Percentiles rank a stretch among this genome's conserved stretches.
Conservation (phyloP, 2,888 invertebrate species). For the Orthosia gracilis region DNA sequence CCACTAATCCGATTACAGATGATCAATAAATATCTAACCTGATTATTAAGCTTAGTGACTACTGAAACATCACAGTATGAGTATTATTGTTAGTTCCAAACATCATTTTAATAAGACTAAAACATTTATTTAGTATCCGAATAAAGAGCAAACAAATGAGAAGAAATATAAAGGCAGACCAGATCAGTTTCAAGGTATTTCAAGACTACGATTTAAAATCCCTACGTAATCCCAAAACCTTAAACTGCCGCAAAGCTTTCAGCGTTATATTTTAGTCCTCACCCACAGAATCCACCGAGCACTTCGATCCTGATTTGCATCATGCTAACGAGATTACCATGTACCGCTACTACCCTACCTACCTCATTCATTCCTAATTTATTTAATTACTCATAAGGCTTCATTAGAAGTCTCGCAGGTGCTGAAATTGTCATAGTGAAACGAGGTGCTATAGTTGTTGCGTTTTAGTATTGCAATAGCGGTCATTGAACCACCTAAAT, state of each 20-base stretch:
- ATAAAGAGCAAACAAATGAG: neutral
- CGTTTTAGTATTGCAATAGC: neutral
- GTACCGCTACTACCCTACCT: slow-evolving; percentile 38
- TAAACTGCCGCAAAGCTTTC: slow-evolving; percentile 11
- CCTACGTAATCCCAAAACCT: slow-evolving; percentile 5
- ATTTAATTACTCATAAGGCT: slow-evolving; percentile 54
- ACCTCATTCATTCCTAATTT: slow-evolving; percentile 45
- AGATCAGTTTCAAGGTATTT: neutral
- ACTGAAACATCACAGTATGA: neutral
- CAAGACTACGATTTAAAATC: slow-evolving; percentile 1
- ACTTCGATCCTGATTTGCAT: slow-evolving; percentile 40
- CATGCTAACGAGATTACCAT: slow-evolving; percentile 46
- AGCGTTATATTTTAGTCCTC: slow-evolving; percentile 33
- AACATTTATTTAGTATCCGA: neutral
- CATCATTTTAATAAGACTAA: slow-evolving; percentile 2
- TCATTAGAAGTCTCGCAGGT: slow-evolving; percentile 42
- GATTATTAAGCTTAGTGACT: slow-evolving; percentile 13
- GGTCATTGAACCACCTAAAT: neutral
- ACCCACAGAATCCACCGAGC: slow-evolving; percentile 11
- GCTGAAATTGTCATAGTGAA: slow-evolving; percentile 26
- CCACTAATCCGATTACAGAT: slow-evolving; percentile 15
- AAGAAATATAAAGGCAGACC: neutral
- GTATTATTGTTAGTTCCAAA: slow-evolving; percentile 14
- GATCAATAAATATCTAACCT: slow-evolving; percentile 21
- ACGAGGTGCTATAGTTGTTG: slow-evolving; percentile 1